phyloP scores from a whole-genome alignment of 2,888 invertebrate genomes.

The Cabera pusaria region DNA sequence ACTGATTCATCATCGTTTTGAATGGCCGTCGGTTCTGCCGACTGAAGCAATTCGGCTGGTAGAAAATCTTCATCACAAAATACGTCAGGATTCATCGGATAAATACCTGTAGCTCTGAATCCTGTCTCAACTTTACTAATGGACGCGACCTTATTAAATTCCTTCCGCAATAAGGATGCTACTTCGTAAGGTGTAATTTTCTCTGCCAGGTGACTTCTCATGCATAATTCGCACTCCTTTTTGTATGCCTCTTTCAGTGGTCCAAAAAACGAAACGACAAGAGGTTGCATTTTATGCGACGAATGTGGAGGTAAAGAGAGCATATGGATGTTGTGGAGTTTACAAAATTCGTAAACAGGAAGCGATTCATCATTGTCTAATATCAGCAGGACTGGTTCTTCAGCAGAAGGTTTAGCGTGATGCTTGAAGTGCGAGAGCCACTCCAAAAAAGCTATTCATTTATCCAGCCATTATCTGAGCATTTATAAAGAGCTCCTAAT shows the following conservation, averaged over 20 bases:
- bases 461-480: constrained; percentile 40
- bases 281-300: constrained; percentile 24
- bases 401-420: constrained; percentile 40
- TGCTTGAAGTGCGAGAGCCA: constrained; percentile 36
- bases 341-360: constrained; percentile 33
- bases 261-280: constrained; percentile 29
- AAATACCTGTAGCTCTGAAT: constrained; percentile 27
- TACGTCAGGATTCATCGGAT: constrained; percentile 23
- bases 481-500: constrained; percentile 45
- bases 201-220: constrained; percentile 9
- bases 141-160: constrained; percentile 24
- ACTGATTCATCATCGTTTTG: constrained; percentile 14
- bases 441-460: constrained; percentile 37
- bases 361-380: constrained; percentile 34
- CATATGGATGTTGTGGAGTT: constrained; percentile 10
- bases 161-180: constrained; percentile 22
- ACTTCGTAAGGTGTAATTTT: constrained; percentile 25
- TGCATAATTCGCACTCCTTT: constrained; percentile 11
- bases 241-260: constrained; percentile 33
- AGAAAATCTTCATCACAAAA: constrained; percentile 28
- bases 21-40: constrained; percentile 19
- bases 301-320: constrained; percentile 12
- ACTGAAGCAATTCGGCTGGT: constrained; percentile 23
- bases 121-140: constrained; percentile 30
- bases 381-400: constrained; percentile 45